Base-by-base conservation (phyloP, 2,888 invertebrate genomes). In the Electrophaes corylata region DNA sequence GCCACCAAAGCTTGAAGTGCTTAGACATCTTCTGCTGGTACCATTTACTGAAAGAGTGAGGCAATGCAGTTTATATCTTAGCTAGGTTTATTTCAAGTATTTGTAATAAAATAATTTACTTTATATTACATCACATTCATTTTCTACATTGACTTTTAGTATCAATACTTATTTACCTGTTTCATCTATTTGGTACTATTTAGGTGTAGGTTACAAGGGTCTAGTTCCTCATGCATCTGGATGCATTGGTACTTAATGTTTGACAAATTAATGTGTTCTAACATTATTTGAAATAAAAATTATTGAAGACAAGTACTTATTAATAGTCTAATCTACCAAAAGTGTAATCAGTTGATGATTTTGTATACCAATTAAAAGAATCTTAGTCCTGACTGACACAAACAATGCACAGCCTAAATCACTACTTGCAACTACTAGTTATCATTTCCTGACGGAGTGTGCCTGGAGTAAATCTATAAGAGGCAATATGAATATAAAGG, bases 1-100 rank as follows among this genome's bases (percentile, higher is more conserved):
- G 12, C 16, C 53, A 52, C 43, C 35, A 49, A 12, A 23, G 35
- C 29, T 45, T 40, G 37, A 18, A 39, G 29, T 49, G 29, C 29
- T 23, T 12, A 31, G 40, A 10, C 19, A 35, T 35, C 12, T 20
- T 35, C 16, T 18, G 12, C 31, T 35, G 18, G 19, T n/a, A 20
- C 20, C 14, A 19, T 33, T 33, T 14, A 18, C 6, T 29, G 3
- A 45, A 29, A 10, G 10, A 11, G 2, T 4, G 4, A n/a, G 31
- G 11, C 10, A 31, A 31, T 1, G 18, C 12, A 8, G 2, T 44
- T 18, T 29, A 12, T 29, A 11, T 18, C 5, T 11, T 3, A 44
- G 5, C 1, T 5, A 40, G 8, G 8, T 2, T 16, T 2, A 29
- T 5, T 8, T 35, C 6, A 35, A 35, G 35, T 14, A 14, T 4